Conservation (phyloP, 1,140 invertebrate species). For the Lerema accius region DNA sequence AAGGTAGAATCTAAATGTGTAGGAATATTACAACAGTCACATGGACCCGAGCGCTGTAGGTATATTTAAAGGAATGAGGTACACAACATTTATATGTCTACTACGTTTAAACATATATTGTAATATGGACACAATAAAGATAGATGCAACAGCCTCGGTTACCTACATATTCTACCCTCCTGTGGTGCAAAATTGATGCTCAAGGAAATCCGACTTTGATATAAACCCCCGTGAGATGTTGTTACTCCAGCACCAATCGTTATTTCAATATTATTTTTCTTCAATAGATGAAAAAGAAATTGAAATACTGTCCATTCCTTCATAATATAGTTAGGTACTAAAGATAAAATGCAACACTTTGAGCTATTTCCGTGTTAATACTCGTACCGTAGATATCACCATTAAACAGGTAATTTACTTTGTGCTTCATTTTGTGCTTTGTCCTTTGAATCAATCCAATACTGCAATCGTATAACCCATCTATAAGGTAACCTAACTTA, state of each 20-base stretch:
- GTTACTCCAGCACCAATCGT: no score
- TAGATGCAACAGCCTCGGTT: constrained; percentile 47
- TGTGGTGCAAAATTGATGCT: constrained; percentile 23
- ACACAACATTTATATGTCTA: constrained; percentile 48
- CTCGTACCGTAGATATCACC: no score
- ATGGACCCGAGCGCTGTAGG: constrained; percentile 48
- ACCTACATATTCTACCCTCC: constrained; percentile 18
- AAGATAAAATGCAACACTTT: no score
- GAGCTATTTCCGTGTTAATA: no score
- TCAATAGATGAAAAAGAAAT: not conserved
- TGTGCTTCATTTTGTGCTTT: constrained; percentile 9
- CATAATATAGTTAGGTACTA: no score
- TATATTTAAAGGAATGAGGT: constrained; percentile 39
- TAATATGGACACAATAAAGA: constrained; percentile 45
- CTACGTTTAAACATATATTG: constrained; percentile 50
- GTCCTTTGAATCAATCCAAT: not conserved
- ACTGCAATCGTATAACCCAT: no score
- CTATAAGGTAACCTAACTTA: no score
- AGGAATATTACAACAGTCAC: constrained; percentile 36
- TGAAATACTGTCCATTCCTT: no score
- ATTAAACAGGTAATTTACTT: constrained; percentile 9
- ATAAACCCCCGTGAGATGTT: no score
- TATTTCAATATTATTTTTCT: not conserved
- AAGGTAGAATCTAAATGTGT: not conserved
- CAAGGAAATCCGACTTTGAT: no score